Conservation (phyloP, 2,113 vertebrate genomes). For the Felis catus region DNA sequence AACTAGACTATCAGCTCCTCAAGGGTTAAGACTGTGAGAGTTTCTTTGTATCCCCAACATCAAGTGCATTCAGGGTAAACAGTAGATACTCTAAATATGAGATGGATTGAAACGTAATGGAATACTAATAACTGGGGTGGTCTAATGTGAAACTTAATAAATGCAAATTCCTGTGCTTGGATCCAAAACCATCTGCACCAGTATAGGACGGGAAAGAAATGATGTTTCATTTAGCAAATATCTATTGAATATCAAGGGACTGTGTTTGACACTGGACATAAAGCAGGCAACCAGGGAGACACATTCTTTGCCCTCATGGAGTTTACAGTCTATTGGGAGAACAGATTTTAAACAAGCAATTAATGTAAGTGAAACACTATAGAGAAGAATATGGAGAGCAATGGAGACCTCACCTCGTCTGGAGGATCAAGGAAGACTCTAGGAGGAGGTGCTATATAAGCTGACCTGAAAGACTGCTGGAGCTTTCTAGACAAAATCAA, state of each 20-base stretch:
- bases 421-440: not conserved
- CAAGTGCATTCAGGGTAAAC: not conserved
- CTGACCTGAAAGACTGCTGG: not conserved
- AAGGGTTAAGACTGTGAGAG: not conserved
- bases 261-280: not conserved
- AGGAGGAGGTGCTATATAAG: not conserved
- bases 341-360: slow-evolving; percentile 14
- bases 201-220: slow-evolving; percentile 20
- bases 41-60: not conserved
- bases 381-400: not conserved
- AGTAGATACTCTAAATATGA: not conserved
- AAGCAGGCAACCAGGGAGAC: not conserved
- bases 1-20: not conserved
- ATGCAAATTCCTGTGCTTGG: not conserved
- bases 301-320: not conserved
- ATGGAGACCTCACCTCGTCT: not conserved
- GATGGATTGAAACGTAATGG: not conserved
- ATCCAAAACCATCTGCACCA: not conserved
- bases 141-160: slow-evolving; percentile 34
- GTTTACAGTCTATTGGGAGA: not conserved
- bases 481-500: slow-evolving; percentile 8
- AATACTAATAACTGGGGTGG: slow-evolving; percentile 8
- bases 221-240: not conserved
- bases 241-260: not conserved
- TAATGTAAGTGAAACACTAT: not conserved